Conservation (phyloP, 2,797 vertebrate genomes). For the Alectoris magna region DNA sequence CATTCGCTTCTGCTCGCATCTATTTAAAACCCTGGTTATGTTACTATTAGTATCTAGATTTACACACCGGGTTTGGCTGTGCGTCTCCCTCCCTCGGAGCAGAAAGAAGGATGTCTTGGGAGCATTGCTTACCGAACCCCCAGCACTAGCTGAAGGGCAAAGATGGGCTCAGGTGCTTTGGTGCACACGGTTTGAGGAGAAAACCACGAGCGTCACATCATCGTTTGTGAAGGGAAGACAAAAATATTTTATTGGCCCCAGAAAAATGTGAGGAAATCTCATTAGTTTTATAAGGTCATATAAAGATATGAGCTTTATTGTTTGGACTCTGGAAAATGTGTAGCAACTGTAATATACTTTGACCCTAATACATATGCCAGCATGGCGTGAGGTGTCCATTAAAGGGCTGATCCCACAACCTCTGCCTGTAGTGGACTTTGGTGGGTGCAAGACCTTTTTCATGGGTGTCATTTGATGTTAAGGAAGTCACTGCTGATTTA, state of each 20-base stretch:
- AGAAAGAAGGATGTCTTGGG: not conserved
- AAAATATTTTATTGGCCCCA: constrained; percentile 24
- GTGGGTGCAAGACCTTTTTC: not conserved
- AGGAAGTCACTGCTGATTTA: not conserved
- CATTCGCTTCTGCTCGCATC: constrained; percentile 4
- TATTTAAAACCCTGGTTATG: not conserved
- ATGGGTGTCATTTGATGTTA: not conserved
- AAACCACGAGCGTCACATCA: not conserved
- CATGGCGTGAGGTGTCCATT: not conserved
- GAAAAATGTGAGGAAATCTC: constrained; percentile 55
- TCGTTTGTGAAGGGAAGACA: not conserved
- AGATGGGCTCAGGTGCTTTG: not conserved
- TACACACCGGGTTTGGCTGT: not conserved
- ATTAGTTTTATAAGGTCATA: constrained; percentile 72
- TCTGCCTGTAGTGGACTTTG: constrained; percentile 20
- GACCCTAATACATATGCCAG: constrained; percentile 69
- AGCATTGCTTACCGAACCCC: not conserved
- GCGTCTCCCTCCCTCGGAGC: not conserved
- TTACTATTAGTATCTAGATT: constrained; percentile 32
- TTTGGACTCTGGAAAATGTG: constrained; percentile 76
- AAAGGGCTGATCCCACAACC: not conserved
- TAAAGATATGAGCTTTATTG: constrained; percentile 72
- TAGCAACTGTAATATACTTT: constrained; percentile 75
- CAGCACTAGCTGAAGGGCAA: not conserved
- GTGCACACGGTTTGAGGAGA: not conserved